Evolutionary conservation across 2,113 vertebrate species (phyloP), one percentile per base, ranked within the genome.

Genomic region (Junco hyemalis): DNA sequence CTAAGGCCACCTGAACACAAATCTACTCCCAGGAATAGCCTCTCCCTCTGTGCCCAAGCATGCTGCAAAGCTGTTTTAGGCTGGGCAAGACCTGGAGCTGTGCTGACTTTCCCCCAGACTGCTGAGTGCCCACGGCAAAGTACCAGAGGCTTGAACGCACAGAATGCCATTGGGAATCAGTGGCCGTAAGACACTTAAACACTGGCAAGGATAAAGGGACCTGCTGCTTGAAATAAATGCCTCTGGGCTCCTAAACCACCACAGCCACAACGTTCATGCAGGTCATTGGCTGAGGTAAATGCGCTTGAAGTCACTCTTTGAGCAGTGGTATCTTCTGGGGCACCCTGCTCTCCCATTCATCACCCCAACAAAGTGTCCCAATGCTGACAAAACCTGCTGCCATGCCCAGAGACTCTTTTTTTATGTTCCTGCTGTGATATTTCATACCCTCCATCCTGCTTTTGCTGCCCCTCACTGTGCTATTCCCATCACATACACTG

Each of bases 241-340:
- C 36, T 77, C 78, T 72, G 50, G 19, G 21, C 5, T 90, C 65
- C 77, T 81, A 57, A 48, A 73, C 28, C 38, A 65, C 35, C 54
- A 16, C 17, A n/a, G 31, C n/a, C 10, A 45, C 15, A 7, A 59
- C 0, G 0, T 47, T 38, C 45, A 25, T 0, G 1, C 31, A 50
- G 18, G 4, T 35, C 57, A 45, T 1, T 21, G 9, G 16, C 15
- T 66, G 47, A 42, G 42, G 14, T 1, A 11, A 78, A 76, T 0
- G 0, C 53, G 29, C 51, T 38, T 5, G 4, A 50, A 68, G 44
- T 57, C 33, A 44, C 0, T 3, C 26, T 50, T 63, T 29, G 33
- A 72, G 10, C 3, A 73, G 45, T 25, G 35, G 29, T 50, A 57
- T 24, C 36, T 42, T 50, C 65, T 56, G 25, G 20, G 68, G 3